phyloP scores from a whole-genome alignment of 37 sponge, comb jelly and placozoan species.

The Theonella swinhoei region DNA sequence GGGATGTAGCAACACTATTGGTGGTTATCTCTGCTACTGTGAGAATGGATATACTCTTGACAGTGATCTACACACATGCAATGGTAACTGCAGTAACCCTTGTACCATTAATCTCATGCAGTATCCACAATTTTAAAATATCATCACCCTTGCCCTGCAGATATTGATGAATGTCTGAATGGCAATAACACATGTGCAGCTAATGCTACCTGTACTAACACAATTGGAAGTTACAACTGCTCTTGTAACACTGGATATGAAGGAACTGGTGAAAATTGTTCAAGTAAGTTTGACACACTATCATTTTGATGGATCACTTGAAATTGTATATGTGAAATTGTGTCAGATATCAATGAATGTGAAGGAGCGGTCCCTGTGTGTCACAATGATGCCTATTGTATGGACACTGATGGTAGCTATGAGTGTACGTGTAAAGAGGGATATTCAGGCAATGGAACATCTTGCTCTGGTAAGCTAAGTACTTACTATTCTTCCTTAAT shows the following conservation, averaged over 20 bases:
- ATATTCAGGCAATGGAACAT: slow-evolving; percentile 2
- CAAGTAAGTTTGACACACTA: too few species aligned
- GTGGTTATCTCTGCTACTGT: slow-evolving; percentile 48
- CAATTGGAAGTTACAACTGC: too few species aligned
- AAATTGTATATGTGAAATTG: too few species aligned
- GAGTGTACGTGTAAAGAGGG: neutral
- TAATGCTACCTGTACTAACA: too few species aligned
- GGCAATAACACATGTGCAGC: neutral
- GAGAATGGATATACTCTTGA: slow-evolving; percentile 39
- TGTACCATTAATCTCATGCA: neutral
- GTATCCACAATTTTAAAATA: too few species aligned
- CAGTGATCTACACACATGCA: too few species aligned
- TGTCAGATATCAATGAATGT: slow-evolving; percentile 29
- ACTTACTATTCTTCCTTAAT: neutral
- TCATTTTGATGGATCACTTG: too few species aligned
- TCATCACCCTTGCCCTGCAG: neutral
- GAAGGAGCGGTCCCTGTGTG: neutral
- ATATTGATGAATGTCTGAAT: slow-evolving; percentile 31
- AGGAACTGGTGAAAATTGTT: too few species aligned
- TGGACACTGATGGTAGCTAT: slow-evolving; percentile 3
- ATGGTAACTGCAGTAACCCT: too few species aligned
- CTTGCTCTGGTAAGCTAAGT: neutral
- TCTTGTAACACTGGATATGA: too few species aligned
- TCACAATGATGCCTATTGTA: neutral
- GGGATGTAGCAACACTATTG: too few species aligned